Conservation (phyloP, 1,140 invertebrate species). For the Euschistus heros region DNA sequence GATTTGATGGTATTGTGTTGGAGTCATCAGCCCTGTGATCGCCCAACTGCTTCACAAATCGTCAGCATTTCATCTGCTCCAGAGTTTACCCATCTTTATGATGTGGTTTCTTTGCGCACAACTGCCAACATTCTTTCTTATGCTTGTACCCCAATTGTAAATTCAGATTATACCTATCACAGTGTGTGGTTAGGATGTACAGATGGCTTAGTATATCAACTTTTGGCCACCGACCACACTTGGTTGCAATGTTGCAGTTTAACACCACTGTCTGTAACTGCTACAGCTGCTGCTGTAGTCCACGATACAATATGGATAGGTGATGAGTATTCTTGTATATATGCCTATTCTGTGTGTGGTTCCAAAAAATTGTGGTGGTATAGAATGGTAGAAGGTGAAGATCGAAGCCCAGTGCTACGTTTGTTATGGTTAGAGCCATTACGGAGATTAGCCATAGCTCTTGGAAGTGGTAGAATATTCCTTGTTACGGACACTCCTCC, state of each 20-base stretch:
- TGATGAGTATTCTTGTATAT: constrained; percentile 66
- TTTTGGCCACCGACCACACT: constrained; percentile 29
- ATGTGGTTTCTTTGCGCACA: constrained; percentile 60
- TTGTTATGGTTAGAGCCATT: constrained; percentile 52
- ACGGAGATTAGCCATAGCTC: constrained; percentile 57
- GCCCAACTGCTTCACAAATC: constrained; percentile 87
- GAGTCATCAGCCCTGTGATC: constrained; percentile 73
- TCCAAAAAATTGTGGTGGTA: constrained; percentile 24
- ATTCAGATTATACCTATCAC: constrained; percentile 24
- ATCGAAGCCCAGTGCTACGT: constrained; percentile 35
- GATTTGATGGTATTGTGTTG: constrained; percentile 95
- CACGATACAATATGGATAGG: constrained; percentile 66
- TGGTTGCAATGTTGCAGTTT: constrained; percentile 31
- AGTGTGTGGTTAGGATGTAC: constrained; percentile 31
- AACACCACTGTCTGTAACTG: constrained; percentile 20
- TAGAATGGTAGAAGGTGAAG: constrained; percentile 48
- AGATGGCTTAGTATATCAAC: constrained; percentile 30
- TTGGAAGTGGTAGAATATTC: constrained; percentile 63
- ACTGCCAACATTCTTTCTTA: constrained; percentile 45
- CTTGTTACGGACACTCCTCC: constrained; percentile 52
- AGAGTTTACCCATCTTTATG: constrained; percentile 80
- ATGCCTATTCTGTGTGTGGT: constrained; percentile 48
- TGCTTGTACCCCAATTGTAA: constrained; percentile 20
- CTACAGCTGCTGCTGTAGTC: constrained; percentile 31
- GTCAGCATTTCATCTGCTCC: constrained; percentile 83